phyloP scores from a whole-genome alignment of 2,797 vertebrate genomes.

The Simalia tracyae region DNA sequence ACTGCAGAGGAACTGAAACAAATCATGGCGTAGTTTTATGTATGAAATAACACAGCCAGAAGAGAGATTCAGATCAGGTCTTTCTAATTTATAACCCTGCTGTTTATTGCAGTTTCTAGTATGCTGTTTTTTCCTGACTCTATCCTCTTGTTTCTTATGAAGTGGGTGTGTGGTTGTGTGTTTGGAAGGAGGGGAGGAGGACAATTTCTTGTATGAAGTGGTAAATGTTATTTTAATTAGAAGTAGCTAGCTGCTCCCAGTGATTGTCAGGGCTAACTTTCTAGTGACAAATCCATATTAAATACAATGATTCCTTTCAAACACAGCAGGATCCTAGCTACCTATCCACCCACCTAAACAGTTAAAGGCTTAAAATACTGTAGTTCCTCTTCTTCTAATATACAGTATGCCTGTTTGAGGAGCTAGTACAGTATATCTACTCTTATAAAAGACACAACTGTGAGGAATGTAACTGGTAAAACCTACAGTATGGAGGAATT shows the following conservation, averaged over 20 bases:
- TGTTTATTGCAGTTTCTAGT: background rate
- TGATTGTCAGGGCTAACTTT: background rate
- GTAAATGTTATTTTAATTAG: background rate
- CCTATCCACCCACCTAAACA: background rate
- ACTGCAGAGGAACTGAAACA: background rate
- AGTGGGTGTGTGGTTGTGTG: background rate
- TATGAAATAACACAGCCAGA: background rate
- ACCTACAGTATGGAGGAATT: background rate
- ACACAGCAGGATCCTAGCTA: background rate
- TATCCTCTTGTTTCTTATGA: background rate
- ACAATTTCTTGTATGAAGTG: background rate
- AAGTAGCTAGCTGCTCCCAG: background rate
- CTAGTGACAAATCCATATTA: background rate
- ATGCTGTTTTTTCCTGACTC: background rate
- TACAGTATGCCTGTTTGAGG: background rate
- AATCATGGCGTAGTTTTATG: background rate
- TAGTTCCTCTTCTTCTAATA: background rate
- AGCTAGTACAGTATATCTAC: no score
- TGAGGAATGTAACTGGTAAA: background rate
- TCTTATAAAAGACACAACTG: background rate
- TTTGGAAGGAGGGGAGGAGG: background rate
- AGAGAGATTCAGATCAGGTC: background rate
- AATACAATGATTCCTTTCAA: slow-evolving; percentile 1
- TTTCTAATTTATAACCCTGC: background rate
- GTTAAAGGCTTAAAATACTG: background rate